Conservation (phyloP, 1,140 invertebrate species). For the Pantala flavescens region DNA sequence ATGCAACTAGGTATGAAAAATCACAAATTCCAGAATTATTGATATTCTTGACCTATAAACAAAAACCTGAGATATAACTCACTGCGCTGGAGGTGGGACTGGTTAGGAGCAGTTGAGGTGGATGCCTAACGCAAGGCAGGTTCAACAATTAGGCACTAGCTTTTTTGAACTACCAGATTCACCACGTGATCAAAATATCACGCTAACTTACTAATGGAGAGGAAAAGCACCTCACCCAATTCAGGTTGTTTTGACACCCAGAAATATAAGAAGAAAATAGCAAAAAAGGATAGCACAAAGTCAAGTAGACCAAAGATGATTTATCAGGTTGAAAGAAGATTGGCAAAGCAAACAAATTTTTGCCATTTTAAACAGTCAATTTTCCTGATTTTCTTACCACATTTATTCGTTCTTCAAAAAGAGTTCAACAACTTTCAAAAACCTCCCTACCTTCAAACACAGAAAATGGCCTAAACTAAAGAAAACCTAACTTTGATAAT, state of each 20-base stretch:
- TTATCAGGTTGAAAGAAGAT: background rate
- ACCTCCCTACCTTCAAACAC: too few species aligned
- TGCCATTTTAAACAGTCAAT: background rate
- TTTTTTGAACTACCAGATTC: background rate
- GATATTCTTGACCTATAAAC: background rate
- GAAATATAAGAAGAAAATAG: background rate
- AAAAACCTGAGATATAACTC: conserved; percentile 2
- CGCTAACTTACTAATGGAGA: background rate
- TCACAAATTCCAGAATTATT: background rate
- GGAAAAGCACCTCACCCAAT: background rate
- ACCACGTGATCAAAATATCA: background rate
- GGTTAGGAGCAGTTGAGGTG: background rate
- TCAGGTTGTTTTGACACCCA: background rate
- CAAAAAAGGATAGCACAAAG: background rate
- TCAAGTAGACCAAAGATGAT: background rate
- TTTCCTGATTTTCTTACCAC: too few species aligned
- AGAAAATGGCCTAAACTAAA: too few species aligned
- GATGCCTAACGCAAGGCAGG: background rate
- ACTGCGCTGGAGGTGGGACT: background rate
- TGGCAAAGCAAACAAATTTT: background rate
- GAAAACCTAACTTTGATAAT: too few species aligned
- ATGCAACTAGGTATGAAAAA: background rate
- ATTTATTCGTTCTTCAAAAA: too few species aligned
- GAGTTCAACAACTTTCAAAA: too few species aligned
- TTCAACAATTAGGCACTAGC: background rate